Evolutionary conservation across 2,888 invertebrate species (phyloP).

Genomic region (Spodoptera littoralis): DNA sequence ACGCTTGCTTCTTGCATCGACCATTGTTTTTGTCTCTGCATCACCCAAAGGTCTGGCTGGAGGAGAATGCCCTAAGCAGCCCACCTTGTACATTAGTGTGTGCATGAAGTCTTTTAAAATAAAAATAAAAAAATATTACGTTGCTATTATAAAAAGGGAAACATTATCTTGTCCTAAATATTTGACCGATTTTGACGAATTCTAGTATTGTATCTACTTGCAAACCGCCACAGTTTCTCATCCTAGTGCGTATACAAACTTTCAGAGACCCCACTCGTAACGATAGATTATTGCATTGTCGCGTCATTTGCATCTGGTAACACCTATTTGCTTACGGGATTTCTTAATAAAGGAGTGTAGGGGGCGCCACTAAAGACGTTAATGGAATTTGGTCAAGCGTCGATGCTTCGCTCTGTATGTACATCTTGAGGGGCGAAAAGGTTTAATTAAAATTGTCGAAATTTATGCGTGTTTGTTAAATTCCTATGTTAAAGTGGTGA

Average conservation of each 20-base stretch:
- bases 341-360: constrained; percentile 52
- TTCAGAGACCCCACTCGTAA: constrained; percentile 51
- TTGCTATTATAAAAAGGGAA: no score
- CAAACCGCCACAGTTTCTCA: constrained; percentile 45
- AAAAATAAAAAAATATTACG: no score
- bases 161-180: no score
- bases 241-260: constrained; percentile 59
- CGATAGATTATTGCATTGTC: constrained; percentile 78
- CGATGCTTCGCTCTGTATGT: constrained; percentile 8
- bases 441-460: constrained; percentile 22
- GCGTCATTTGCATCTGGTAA: constrained; percentile 78
- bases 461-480: neutral
- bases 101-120: no score
- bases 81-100: no score
- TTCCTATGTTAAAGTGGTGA: no score
- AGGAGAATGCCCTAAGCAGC: no score
- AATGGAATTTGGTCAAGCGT: constrained; percentile 52
- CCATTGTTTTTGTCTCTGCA: no score
- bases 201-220: no score
- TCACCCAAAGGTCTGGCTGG: no score
- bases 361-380: constrained; percentile 31
- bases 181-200: no score
- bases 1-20: no score
- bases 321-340: constrained; percentile 64
- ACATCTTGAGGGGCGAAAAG: constrained; percentile 2